Percentiles rank a stretch among this genome's conserved stretches.
Conservation (phyloP, 2,888 invertebrate species). For the Synanthedon formicaeformis region DNA sequence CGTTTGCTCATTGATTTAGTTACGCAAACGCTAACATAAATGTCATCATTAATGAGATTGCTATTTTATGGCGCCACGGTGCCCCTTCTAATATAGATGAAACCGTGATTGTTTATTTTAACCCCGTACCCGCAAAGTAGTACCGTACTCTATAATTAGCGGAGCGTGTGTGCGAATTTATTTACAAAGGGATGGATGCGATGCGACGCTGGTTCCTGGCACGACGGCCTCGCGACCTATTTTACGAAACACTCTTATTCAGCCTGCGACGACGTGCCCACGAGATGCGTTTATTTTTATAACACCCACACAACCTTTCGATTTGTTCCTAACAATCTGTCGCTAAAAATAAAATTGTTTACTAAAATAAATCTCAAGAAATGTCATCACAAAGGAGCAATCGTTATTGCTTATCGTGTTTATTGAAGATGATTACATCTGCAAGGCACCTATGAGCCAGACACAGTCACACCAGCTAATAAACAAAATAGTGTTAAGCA, state of each 20-base stretch:
- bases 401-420: too few species aligned
- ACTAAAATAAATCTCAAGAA: too few species aligned
- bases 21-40: background rate
- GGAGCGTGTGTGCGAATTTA: slow-evolving; percentile 36
- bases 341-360: too few species aligned
- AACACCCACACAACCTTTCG: slow-evolving; percentile 17
- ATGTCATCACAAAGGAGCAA: too few species aligned
- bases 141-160: slow-evolving; percentile 32
- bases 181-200: slow-evolving; percentile 31
- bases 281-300: slow-evolving; percentile 12
- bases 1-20: slow-evolving; percentile 21
- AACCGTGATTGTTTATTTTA: slow-evolving; percentile 4
- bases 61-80: too few species aligned
- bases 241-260: background rate
- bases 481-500: too few species aligned
- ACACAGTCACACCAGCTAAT: too few species aligned
- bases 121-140: slow-evolving; percentile 6
- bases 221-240: slow-evolving; percentile 40
- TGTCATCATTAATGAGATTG: too few species aligned
- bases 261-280: background rate
- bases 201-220: slow-evolving; percentile 28
- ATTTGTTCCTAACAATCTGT: too few species aligned
- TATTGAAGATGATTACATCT: too few species aligned
- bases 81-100: too few species aligned
- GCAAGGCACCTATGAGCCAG: too few species aligned